These are phyloP conservation scores for Typhlomys cinereus DNA, from an alignment of 2,113 vertebrate species.

Conservation along the genomic window DNA sequence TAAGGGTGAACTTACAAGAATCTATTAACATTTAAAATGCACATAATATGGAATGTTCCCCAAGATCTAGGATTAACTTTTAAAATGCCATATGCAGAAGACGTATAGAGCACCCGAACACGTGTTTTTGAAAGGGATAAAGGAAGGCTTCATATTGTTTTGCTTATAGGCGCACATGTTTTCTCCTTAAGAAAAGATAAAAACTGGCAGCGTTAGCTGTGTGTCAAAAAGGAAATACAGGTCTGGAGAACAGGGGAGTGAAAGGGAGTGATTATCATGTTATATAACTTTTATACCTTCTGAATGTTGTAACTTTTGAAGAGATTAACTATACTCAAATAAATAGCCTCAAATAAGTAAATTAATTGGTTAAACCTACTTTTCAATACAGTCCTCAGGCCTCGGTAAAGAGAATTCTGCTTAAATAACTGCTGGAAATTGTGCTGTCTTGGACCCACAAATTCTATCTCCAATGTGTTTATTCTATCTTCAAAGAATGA, in stretches of 20 bases:
- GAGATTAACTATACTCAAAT: background rate
- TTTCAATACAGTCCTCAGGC: background rate
- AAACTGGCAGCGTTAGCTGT: constrained; percentile 35
- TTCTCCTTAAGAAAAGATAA: constrained; percentile 1
- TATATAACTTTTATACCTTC: background rate
- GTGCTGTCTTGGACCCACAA: background rate
- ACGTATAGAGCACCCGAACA: too few relatives aligned
- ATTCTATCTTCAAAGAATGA: background rate
- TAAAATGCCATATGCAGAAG: background rate
- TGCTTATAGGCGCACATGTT: background rate
- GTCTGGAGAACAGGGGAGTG: background rate
- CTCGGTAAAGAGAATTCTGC: background rate
- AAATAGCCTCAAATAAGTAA: background rate
- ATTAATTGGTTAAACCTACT: background rate
- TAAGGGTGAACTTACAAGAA: background rate
- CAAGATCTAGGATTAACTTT: background rate
- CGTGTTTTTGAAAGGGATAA: background rate
- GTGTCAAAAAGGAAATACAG: background rate
- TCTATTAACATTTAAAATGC: background rate
- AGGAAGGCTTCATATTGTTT: background rate
- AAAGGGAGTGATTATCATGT: background rate
- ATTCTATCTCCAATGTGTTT: too few relatives aligned
- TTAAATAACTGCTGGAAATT: constrained; percentile 6
- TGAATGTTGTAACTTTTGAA: background rate
- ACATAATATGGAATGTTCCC: background rate